Conservation (phyloP, 2,888 invertebrate genomes). For the Coelinius sp. region DNA sequence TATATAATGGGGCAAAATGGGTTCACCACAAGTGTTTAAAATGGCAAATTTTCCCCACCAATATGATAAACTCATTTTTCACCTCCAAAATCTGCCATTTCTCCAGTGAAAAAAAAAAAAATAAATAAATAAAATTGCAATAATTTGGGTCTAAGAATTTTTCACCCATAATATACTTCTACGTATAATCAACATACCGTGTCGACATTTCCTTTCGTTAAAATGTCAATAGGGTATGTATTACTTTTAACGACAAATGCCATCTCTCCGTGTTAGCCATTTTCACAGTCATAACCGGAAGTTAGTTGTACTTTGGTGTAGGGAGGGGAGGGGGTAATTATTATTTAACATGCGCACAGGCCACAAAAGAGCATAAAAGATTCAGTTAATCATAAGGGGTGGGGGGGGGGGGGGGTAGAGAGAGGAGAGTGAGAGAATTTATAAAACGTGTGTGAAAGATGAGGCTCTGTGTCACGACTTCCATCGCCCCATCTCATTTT, state of each 20-base stretch:
- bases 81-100: no score
- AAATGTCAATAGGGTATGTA: constrained; percentile 15
- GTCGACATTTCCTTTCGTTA: constrained; percentile 25
- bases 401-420: not conserved
- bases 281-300: constrained; percentile 18
- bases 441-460: constrained; percentile 22
- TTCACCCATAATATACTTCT: constrained; percentile 14
- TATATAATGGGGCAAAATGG: no score
- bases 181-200: constrained; percentile 29
- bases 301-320: not conserved
- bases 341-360: constrained; percentile 1
- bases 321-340: constrained; percentile 7
- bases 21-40: no score
- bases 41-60: no score
- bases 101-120: not conserved
- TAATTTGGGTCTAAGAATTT: constrained; percentile 7
- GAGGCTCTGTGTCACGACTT: constrained; percentile 28
- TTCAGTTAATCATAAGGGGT: constrained; percentile 7
- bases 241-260: constrained; percentile 21
- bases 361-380: constrained; percentile 26
- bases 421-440: not conserved
- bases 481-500: constrained; percentile 19
- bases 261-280: not conserved
- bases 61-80: no score
- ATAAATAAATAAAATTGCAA: no score